These are phyloP conservation scores for Spodoptera litura DNA, from an alignment of 1,140 invertebrate genomes.

Conservation along the genomic window DNA sequence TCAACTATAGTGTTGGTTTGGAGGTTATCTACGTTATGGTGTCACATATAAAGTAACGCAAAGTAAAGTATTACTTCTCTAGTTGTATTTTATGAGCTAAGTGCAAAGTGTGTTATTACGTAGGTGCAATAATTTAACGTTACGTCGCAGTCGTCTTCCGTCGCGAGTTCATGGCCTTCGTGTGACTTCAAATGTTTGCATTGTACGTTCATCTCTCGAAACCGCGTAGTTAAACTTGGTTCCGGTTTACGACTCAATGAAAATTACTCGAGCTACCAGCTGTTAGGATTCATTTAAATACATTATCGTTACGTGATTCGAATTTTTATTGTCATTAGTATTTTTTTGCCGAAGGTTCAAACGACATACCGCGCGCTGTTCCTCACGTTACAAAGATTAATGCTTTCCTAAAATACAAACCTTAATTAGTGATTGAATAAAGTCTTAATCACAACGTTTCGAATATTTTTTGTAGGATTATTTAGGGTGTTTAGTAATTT, in stretches of 20 bases:
- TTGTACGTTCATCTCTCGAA: constrained; percentile 7
- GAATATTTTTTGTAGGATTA: too few species aligned
- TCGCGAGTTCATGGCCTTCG: constrained; percentile 58
- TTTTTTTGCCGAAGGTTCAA: neutral
- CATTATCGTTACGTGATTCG: neutral
- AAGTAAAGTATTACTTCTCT: neutral
- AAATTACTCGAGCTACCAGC: constrained; percentile 2
- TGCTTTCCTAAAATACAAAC: too few species aligned
- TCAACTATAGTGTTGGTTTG: too few species aligned
- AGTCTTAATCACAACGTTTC: too few species aligned
- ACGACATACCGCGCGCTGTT: too few species aligned
- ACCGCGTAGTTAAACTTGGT: constrained; percentile 46
- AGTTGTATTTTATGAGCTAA: constrained; percentile 7
- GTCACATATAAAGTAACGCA: neutral
- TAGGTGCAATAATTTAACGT: constrained; percentile 49
- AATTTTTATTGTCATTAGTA: neutral
- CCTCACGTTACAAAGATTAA: too few species aligned
- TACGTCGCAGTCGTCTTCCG: constrained; percentile 41
- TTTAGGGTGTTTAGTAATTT: too few species aligned
- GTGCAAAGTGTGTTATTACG: constrained; percentile 35
- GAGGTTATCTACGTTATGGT: too few species aligned
- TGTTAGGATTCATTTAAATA: neutral
- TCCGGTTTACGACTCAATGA: constrained; percentile 43
- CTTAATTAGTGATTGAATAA: too few species aligned
- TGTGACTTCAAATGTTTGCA: constrained; percentile 2